These are phyloP conservation scores for Enteromius argenteus DNA, from an alignment of 2,797 vertebrate species.

Conservation along the genomic window DNA sequence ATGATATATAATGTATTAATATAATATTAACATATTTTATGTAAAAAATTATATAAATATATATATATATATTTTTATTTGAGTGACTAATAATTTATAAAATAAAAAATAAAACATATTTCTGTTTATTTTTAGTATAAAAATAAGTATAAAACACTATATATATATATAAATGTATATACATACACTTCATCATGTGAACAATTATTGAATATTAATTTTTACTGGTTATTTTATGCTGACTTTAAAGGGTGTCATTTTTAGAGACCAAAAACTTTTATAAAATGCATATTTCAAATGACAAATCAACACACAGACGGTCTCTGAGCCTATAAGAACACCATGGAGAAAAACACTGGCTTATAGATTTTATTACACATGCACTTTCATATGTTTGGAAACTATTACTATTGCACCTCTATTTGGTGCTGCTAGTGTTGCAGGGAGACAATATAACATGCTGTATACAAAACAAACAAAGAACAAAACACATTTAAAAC, in stretches of 20 bases:
- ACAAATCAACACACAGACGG: neutral
- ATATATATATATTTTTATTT: neutral
- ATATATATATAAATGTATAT: neutral
- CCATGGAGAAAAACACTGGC: neutral
- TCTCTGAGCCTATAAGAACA: neutral
- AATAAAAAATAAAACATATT: neutral
- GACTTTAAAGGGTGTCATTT: neutral
- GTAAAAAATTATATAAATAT: too few species aligned
- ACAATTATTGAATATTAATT: too few species aligned
- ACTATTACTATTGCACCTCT: neutral
- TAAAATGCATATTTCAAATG: neutral
- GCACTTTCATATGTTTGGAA: neutral
- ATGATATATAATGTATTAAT: too few species aligned
- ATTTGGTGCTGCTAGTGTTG: neutral
- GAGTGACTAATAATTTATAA: neutral
- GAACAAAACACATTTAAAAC: neutral
- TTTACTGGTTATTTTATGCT: neutral
- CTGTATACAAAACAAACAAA: neutral
- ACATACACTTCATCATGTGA: too few species aligned
- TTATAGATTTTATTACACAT: neutral
- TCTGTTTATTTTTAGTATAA: neutral
- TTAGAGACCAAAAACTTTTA: neutral
- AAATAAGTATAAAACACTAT: neutral
- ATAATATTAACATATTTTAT: too few species aligned
- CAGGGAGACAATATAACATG: neutral